Evolutionary conservation across 2,888 invertebrate genomes (phyloP).

Genomic region (Lithophane semibrunnea): DNA sequence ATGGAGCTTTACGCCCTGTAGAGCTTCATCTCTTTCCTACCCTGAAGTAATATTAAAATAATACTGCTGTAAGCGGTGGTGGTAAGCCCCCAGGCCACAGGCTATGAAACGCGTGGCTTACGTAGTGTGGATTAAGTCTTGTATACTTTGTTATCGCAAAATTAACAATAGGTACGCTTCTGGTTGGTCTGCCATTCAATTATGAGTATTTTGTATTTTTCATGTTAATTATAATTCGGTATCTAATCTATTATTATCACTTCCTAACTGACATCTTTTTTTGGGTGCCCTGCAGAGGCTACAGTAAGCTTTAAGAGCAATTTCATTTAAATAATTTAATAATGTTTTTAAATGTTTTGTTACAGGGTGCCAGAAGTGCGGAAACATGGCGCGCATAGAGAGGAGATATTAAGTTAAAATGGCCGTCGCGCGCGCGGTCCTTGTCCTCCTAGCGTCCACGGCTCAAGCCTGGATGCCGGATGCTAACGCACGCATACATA

Average conservation of each 20-base stretch:
- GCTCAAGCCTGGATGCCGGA: conserved; percentile 94
- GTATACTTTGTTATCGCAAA: background rate
- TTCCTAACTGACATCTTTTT: background rate
- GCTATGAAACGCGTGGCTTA: background rate
- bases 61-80: too few species aligned
- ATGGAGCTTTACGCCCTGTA: too few species aligned
- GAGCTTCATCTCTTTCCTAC: too few species aligned
- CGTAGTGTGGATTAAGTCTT: background rate
- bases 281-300: too few species aligned
- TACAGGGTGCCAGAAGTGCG: conserved; percentile 78
- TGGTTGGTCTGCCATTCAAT: background rate
- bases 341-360: conserved; percentile 67
- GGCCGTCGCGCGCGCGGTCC: conserved; percentile 89
- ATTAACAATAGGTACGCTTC: background rate
- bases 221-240: too few species aligned
- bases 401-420: conserved; percentile 85
- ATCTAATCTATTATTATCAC: background rate
- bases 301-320: background rate
- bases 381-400: conserved; percentile 85
- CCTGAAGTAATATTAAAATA: too few species aligned
- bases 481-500: conserved; percentile 92
- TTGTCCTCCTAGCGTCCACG: conserved; percentile 89
- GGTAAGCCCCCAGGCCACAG: background rate
- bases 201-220: background rate
- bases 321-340: background rate